These are phyloP conservation scores for Carassius carassius DNA, from an alignment of 2,113 vertebrate genomes.

Conservation along the genomic window DNA sequence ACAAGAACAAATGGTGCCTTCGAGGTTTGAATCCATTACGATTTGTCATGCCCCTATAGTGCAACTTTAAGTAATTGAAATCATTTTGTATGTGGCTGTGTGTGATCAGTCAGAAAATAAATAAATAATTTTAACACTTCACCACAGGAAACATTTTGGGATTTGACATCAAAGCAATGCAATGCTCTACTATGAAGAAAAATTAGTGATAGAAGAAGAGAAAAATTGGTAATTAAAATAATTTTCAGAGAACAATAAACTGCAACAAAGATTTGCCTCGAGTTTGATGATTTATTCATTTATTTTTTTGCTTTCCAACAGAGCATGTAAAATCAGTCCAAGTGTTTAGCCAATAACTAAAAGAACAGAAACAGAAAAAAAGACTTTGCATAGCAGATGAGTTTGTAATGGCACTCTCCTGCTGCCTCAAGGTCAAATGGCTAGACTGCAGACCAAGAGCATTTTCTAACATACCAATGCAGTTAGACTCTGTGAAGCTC, in stretches of 20 bases:
- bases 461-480: neutral
- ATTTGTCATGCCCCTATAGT: too few species aligned
- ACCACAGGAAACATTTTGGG: neutral
- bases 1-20: too few species aligned
- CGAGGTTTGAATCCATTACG: too few species aligned
- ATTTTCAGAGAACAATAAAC: slow-evolving; percentile 4
- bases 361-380: too few species aligned
- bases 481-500: neutral
- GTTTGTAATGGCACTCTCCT: neutral
- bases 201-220: neutral
- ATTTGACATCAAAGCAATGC: too few species aligned
- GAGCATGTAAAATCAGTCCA: too few species aligned
- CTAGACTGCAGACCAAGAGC: neutral
- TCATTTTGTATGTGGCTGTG: too few species aligned
- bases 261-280: neutral
- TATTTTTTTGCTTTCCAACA: neutral
- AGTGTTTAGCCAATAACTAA: neutral
- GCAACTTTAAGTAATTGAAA: too few species aligned
- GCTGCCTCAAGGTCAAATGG: slow-evolving; percentile 26
- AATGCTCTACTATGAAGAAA: neutral
- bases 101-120: slow-evolving; percentile 4
- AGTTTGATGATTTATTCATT: too few species aligned
- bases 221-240: slow-evolving; percentile 5
- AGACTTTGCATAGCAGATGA: neutral
- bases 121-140: neutral